phyloP scores from a whole-genome alignment of 53 echinoderm and acorn worm genomes.

The Henricia sp. region DNA sequence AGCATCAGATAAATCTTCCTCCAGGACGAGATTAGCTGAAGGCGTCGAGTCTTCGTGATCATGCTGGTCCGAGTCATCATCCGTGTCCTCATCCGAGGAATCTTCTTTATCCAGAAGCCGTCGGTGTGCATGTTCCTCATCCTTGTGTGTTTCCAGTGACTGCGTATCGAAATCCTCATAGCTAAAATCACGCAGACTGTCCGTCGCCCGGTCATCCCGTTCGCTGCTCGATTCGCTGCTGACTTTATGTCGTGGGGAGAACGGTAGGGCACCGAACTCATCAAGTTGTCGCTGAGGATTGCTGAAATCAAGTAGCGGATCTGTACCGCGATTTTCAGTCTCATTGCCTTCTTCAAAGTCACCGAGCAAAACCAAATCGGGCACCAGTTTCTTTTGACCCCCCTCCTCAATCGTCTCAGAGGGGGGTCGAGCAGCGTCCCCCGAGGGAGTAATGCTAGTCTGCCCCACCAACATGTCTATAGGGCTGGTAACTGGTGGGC shows the following conservation, averaged over 20 bases:
- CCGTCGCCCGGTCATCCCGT: constrained; percentile 68
- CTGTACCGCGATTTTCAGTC: background rate
- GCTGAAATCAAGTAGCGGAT: constrained; percentile 43
- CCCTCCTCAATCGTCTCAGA: constrained; percentile 25
- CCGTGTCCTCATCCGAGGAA: constrained; percentile 72
- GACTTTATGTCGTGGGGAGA: constrained; percentile 65
- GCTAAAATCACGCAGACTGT: constrained; percentile 70
- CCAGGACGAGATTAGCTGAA: constrained; percentile 57
- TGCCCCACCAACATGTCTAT: constrained; percentile 48
- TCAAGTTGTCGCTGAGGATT: constrained; percentile 81
- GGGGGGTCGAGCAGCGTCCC: constrained; percentile 50
- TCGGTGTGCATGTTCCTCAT: constrained; percentile 89
- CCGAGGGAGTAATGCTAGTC: constrained; percentile 15
- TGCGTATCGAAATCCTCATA: constrained; percentile 87
- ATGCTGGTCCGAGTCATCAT: constrained; percentile 70
- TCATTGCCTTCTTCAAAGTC: constrained; percentile 44
- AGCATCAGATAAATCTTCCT: constrained; percentile 87
- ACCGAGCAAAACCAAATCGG: constrained; percentile 32
- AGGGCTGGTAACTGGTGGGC: constrained; percentile 52
- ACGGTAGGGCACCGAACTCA: constrained; percentile 86
- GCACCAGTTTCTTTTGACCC: constrained; percentile 41
- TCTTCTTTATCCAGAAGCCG: constrained; percentile 81
- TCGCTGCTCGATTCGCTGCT: constrained; percentile 91
- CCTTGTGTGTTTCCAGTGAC: constrained; percentile 73
- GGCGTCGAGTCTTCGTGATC: constrained; percentile 74